These are phyloP conservation scores for Pammene fasciana DNA, from an alignment of 2,888 invertebrate genomes.

Conservation along the genomic window DNA sequence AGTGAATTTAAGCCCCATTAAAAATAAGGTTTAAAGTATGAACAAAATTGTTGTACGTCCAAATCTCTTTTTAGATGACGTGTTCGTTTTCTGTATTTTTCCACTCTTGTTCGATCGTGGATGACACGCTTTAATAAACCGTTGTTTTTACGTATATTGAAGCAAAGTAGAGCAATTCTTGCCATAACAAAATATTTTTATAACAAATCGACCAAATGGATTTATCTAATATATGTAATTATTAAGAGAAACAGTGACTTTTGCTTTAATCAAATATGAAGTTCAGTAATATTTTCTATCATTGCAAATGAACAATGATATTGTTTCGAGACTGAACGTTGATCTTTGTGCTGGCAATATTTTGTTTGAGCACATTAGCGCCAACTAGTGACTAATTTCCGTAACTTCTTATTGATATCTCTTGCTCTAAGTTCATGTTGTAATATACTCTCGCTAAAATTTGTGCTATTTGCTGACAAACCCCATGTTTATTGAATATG, in stretches of 20 bases:
- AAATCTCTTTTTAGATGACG: background rate
- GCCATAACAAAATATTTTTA: constrained; percentile 19
- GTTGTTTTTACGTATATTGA: constrained; percentile 23
- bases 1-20: too few species aligned
- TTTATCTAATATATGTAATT: background rate
- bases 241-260: background rate
- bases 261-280: background rate
- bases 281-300: background rate
- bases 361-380: constrained; percentile 55
- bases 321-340: constrained; percentile 4
- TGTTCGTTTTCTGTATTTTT: constrained; percentile 6
- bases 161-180: constrained; percentile 20
- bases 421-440: constrained; percentile 73
- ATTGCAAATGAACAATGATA: background rate
- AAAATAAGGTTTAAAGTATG: too few species aligned
- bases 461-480: constrained; percentile 73
- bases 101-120: constrained; percentile 6
- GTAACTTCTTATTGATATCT: constrained; percentile 81
- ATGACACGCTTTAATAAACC: constrained; percentile 27
- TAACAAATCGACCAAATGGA: background rate
- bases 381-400: constrained; percentile 70
- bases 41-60: background rate
- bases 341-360: constrained; percentile 49
- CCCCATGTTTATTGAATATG: constrained; percentile 68
- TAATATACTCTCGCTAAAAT: constrained; percentile 69